Base-by-base conservation (phyloP, 2,113 vertebrate genomes). In the Daubentonia madagascariensis region DNA sequence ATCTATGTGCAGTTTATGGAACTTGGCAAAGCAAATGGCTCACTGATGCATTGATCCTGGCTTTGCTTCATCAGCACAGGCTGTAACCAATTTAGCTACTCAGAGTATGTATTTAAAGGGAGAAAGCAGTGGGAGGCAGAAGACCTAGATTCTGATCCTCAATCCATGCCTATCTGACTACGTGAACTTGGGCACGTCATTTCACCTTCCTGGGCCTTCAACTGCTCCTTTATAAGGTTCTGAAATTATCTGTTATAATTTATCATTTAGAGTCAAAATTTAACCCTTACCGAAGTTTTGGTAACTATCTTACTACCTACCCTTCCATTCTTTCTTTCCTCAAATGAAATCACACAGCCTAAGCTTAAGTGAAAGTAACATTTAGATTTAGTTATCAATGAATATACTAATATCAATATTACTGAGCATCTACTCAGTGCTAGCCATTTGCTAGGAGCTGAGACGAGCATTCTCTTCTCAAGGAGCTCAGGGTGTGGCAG, bases 111-210 rank as follows among this genome's bases (percentile, higher is more conserved):
- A 35, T 52, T 81, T 81, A 92, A 52, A 59, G 45, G 18, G n/a
- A 63, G 75, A 88, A 73, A 50, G 9, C 22, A n/a, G 50, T 40
- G 14, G 67, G 54, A 72, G 22, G 52, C 32, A 17, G 48, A 76
- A 89, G 73, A 67, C 57, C 61, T 94, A 73, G 48, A 96, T 94
- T 97, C 63, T 76, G 50, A 90, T 76, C 45, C 72, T 91, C 37
- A 89, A n/a, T 81, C 85, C 85, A 48, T 73, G 32, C 28, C n/a
- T 37, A 16, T 65, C 67, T 79, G 35, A 85, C 37, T 45, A 65
- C 11, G 5, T 32, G 67, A 85, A 88, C 35, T 40, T 16, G 72
- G 83, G 30, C 61, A 45, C 63, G n/a, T 81, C 35, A 8, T 40
- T 85, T 65, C 8, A 40, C 70, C 79, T 95, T 18, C 45, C 43